phyloP scores from a whole-genome alignment of 92 coral and sea anemone species.

The Actinernus sp. region DNA sequence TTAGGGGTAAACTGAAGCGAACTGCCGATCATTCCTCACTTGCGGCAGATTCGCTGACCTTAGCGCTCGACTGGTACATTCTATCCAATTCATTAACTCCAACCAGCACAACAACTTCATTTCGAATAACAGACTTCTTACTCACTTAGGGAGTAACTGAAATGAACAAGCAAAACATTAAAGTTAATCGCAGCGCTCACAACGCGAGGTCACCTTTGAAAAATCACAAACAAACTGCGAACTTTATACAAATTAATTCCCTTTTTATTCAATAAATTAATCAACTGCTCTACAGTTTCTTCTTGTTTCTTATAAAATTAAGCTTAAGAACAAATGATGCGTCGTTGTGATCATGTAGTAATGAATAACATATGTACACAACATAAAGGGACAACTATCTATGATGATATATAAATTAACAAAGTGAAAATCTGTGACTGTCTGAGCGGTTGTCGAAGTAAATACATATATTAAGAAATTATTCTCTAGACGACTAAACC shows the following conservation, averaged over 20 bases:
- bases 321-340: conserved; percentile 45
- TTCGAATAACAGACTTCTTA: no score
- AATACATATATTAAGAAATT: conserved; percentile 77
- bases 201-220: no score
- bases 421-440: conserved; percentile 32
- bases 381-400: neutral
- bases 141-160: no score
- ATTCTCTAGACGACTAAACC: conserved; percentile 69
- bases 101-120: no score
- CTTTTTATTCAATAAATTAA: conserved; percentile 50
- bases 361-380: conserved; percentile 36
- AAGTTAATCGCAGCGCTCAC: no score
- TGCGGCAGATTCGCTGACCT: no score
- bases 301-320: conserved; percentile 43
- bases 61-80: no score
- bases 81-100: no score
- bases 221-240: neutral
- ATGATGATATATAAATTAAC: conserved; percentile 68
- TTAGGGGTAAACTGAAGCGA: neutral
- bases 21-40: no score
- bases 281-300: conserved; percentile 50
- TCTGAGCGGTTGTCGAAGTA: conserved; percentile 45
- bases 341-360: conserved; percentile 23
- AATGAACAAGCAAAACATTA: no score
- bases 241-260: conserved; percentile 10